These are phyloP conservation scores for Cryptosula pallasiana DNA, from an alignment of 2,888 invertebrate genomes.

Conservation along the genomic window DNA sequence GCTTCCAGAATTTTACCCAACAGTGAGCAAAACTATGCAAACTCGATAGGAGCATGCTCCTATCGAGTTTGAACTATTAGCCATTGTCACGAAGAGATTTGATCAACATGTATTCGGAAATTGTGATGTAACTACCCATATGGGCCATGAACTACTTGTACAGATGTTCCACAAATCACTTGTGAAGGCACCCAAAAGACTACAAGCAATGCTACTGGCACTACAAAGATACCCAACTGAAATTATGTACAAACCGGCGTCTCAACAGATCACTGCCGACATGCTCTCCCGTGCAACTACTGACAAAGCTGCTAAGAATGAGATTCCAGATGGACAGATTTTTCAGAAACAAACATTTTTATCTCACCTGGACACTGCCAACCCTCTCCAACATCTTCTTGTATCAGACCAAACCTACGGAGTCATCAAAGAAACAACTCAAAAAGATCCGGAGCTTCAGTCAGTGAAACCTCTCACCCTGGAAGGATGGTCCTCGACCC, in stretches of 20 bases:
- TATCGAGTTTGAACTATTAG: slow-evolving; percentile 32
- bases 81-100: slow-evolving; percentile 31
- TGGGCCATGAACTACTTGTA: background rate
- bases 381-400: background rate
- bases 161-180: background rate
- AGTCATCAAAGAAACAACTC: background rate
- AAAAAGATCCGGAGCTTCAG: background rate
- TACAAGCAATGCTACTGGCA: slow-evolving; percentile 8
- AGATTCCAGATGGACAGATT: no score
- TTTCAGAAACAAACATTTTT: background rate
- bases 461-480: no score
- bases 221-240: background rate
- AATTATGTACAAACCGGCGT: background rate
- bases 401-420: background rate
- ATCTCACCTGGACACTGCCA: background rate
- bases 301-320: no score
- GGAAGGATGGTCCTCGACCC: no score
- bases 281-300: background rate
- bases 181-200: background rate
- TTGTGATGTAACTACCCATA: background rate
- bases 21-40: slow-evolving; percentile 32
- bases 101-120: slow-evolving; percentile 24
- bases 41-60: no score
- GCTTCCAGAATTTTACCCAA: slow-evolving; percentile 33
- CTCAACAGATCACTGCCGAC: slow-evolving; percentile 13